Base-by-base conservation (phyloP, 64 coral and sea anemone species). In the Montipora capricornis region DNA sequence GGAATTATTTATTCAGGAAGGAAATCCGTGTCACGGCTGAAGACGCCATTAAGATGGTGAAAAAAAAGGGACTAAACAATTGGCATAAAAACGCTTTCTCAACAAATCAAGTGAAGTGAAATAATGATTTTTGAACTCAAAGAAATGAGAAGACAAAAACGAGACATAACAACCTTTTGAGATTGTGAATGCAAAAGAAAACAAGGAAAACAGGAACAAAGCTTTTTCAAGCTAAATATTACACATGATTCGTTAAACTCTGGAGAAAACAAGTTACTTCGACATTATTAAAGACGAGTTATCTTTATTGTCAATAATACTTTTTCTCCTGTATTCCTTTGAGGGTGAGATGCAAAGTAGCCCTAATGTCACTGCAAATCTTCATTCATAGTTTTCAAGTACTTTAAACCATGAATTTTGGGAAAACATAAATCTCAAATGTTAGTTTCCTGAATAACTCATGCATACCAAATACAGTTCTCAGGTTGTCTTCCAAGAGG, bases 121-220 rank as follows among this genome's bases (percentile, higher is more conserved):
- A 78, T 49, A 10, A 50, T 6, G 19, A 78, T 19, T 1, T 15
- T 19, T 50, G 8, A 78, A 50, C 46, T 6, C 15, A 78, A 78
- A 57, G 53, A 78, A 47, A 78, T 46, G 46, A 46, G 46, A 11
- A 76, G 9, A 8, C 47, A 78, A n/a, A 64, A 82, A 80, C 8
- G 8, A 82, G 80, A 82, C 80, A 66, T 47, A 82, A 45, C 80
- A 82, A 64, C 55, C 58, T 66, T 6, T 45, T 16, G 11, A 57
- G 53, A 57, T 11, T 6, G 6, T 57, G 53, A 57, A 57, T 57
- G 53, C 1, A 57, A 57, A 11, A 57, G 11, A 57, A 57, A 57
- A 57, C 6, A 8, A 8, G 53, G 53, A 57, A 57, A 57, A 11
- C 5, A 11, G 53, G 10, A 57, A 57, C 1, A 37, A 37, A 37